These are phyloP conservation scores for Calyptommatus sinebrachiatus DNA, from an alignment of 2,113 vertebrate genomes.

Conservation along the genomic window DNA sequence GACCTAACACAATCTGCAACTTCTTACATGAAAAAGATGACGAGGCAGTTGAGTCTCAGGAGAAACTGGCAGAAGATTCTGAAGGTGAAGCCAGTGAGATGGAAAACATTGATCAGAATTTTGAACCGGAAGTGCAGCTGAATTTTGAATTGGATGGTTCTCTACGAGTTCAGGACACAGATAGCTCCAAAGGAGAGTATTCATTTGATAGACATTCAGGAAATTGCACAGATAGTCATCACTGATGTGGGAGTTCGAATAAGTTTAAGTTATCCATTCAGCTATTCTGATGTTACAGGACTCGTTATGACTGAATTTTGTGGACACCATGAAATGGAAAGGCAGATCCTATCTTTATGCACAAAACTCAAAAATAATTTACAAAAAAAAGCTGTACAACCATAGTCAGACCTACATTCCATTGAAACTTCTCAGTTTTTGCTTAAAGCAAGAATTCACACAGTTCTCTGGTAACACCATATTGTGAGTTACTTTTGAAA, in stretches of 20 bases:
- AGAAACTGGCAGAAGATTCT: conserved; percentile 64
- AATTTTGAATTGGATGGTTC: conserved; percentile 50
- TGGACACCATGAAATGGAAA: conserved; percentile 12
- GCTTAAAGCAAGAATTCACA: background rate
- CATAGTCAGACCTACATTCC: background rate
- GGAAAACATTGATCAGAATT: conserved; percentile 43
- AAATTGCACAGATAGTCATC: conserved; percentile 29
- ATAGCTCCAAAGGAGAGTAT: conserved; percentile 52
- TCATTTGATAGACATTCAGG: conserved; percentile 54
- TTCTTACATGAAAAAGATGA: conserved; percentile 75
- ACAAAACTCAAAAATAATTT: background rate
- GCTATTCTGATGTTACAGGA: background rate
- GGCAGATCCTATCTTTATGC: background rate
- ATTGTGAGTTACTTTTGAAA: background rate
- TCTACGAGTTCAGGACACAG: conserved; percentile 33
- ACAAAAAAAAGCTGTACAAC: background rate
- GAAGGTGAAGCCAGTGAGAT: conserved; percentile 62
- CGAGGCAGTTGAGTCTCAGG: conserved; percentile 54
- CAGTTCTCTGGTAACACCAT: background rate
- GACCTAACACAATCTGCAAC: conserved; percentile 72
- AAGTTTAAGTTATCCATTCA: conserved; percentile 10
- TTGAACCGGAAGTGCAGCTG: conserved; percentile 50
- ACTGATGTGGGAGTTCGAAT: too few species aligned
- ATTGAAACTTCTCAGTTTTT: background rate
- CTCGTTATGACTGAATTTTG: background rate